Percentiles rank a stretch among this genome's conserved stretches.
phyloP scores from a whole-genome alignment of 92 coral and sea anemone species.

The Palythoa grandiflora region DNA sequence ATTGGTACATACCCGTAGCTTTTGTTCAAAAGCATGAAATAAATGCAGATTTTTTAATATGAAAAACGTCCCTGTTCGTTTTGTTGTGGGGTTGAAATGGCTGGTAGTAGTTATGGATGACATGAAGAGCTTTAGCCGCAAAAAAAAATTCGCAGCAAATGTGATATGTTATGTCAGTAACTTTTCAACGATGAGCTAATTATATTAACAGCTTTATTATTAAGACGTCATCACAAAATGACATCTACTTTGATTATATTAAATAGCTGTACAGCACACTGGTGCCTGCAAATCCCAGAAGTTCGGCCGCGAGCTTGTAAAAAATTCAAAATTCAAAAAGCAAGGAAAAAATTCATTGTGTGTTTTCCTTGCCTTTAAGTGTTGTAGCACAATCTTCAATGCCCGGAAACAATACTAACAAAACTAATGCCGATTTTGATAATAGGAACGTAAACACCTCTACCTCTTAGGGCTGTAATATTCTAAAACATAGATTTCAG shows the following conservation, averaged over 20 bases:
- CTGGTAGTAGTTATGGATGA: no score
- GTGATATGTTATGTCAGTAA: neutral
- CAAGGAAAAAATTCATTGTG: neutral
- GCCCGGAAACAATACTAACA: constrained; percentile 23
- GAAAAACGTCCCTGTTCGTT: no score
- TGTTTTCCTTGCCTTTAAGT: neutral
- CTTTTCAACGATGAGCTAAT: neutral
- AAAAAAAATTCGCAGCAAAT: constrained; percentile 3
- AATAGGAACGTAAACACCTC: neutral
- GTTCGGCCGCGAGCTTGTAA: neutral
- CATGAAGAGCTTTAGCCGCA: neutral
- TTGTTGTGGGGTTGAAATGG: no score
- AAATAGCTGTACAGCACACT: neutral
- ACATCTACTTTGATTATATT: neutral
- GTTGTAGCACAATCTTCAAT: constrained; percentile 15
- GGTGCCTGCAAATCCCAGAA: no score
- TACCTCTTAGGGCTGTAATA: neutral
- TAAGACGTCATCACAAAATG: neutral
- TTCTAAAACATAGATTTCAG: constrained; percentile 33
- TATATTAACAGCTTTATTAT: neutral
- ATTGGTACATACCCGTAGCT: no score
- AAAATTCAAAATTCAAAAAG: neutral
- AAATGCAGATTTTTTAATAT: no score
- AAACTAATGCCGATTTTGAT: constrained; percentile 1
- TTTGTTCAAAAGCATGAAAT: no score